phyloP scores from a whole-genome alignment of 1,140 invertebrate species.

The Alviniconcha marisindica region DNA sequence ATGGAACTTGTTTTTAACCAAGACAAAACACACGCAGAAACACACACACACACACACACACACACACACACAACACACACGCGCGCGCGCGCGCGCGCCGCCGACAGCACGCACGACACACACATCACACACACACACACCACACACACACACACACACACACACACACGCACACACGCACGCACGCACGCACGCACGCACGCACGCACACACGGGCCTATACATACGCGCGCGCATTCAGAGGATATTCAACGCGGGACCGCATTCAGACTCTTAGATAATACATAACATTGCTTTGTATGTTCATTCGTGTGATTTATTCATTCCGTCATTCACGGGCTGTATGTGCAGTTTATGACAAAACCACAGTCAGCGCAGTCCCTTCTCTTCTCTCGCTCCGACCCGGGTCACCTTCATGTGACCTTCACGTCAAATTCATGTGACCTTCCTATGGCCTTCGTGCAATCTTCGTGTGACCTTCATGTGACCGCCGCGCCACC shows the following conservation, averaged over 20 bases:
- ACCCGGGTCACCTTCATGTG: too few species aligned
- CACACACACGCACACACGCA: constrained; percentile 6
- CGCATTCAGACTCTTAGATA: constrained; percentile 22
- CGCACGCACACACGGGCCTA: constrained; percentile 31
- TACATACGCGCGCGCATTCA: constrained; percentile 11
- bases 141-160: constrained; percentile 17
- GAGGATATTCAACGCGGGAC: neutral
- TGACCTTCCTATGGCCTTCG: too few species aligned
- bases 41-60: neutral
- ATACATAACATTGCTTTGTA: neutral
- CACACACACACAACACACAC: neutral
- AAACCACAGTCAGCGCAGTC: too few species aligned
- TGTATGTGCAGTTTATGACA: too few species aligned
- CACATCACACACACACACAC: neutral
- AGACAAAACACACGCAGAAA: neutral
- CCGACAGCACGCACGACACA: too few species aligned
- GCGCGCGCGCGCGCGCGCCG: too few species aligned
- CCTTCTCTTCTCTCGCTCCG: neutral
- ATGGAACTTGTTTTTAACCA: neutral
- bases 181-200: constrained; percentile 16
- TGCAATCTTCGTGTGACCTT: too few species aligned
- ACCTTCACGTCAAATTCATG: too few species aligned
- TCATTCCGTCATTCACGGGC: neutral
- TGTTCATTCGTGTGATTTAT: neutral
- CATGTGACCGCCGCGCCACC: too few species aligned